Conservation (phyloP, 2,888 invertebrate genomes). For the Orthonevra nobilis region DNA sequence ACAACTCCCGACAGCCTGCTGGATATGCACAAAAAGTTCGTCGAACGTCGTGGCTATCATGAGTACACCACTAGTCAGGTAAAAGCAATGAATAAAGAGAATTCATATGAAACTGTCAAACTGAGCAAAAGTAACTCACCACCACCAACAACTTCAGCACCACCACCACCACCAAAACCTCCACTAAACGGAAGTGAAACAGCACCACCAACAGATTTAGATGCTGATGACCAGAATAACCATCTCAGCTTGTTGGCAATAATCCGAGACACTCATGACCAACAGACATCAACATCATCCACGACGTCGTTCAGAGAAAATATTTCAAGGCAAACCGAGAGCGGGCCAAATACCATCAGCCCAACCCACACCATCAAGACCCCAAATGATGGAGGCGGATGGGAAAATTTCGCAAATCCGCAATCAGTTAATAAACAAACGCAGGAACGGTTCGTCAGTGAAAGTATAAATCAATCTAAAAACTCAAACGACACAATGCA, state of each 20-base stretch:
- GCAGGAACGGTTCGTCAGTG: conserved; percentile 54
- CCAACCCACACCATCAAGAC: conserved; percentile 13
- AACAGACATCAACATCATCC: conserved; percentile 59
- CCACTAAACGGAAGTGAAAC: conserved; percentile 37
- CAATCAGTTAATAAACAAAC: conserved; percentile 64
- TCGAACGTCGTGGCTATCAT: conserved; percentile 84
- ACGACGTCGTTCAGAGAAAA: conserved; percentile 76
- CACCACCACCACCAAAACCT: conserved; percentile 75
- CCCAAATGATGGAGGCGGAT: conserved; percentile 35
- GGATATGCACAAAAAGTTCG: conserved; percentile 86
- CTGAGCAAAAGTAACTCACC: conserved; percentile 78
- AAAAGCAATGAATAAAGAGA: conserved; percentile 74
- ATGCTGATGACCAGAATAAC: conserved; percentile 78
- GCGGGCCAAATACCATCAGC: conserved; percentile 62
- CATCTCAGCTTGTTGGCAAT: conserved; percentile 84
- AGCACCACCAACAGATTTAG: conserved; percentile 71
- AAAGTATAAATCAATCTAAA: conserved; percentile 46
- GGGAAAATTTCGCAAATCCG: conserved; percentile 44
- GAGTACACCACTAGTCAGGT: conserved; percentile 79
- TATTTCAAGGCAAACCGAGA: conserved; percentile 76
- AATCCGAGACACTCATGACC: conserved; percentile 81
- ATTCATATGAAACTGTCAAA: conserved; percentile 74
- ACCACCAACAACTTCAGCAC: conserved; percentile 75
- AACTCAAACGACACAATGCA: conserved; percentile 43
- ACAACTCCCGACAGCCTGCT: conserved; percentile 83